Evolutionary conservation across 2,797 vertebrate genomes (phyloP), one percentile per base, ranked within the genome.

Genomic region (Balearica regulorum): DNA sequence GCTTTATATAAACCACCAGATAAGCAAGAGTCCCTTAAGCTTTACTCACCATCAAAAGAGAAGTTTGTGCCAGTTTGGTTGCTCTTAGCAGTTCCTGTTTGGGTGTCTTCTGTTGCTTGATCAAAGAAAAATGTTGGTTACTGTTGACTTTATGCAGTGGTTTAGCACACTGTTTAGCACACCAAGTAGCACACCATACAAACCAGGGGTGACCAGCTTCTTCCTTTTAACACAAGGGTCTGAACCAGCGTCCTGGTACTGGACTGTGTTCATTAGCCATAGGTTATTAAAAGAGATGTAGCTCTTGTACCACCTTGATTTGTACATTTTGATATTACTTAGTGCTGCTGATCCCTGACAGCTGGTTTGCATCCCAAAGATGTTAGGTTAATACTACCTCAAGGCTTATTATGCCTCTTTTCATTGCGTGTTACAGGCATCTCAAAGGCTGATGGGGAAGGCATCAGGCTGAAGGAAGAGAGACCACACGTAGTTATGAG

Each of bases 401-500:
- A 48, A 53, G 46, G 22, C 24, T 88, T 0, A 1, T 80, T 58
- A 21, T 21, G 10, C 11, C 37, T 60, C 37, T 83, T 62, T 39
- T 61, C 1, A 0, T 41, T 73, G 57, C 5, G 2, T 24, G 31
- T 43, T 55, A 46, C 44, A 55, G 37, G 13, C 17, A 24, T 75
- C 16, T 62, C 33, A 55, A 86, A 83, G 65, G 26, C 33, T 78
- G 20, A 49, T 20, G 39, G 25, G 58, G 66, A 75, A 24, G 25
- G 31, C 28, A 41, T 68, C 46, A 51, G 58, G 35, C 29, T 70
- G 70, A 70, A 89, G 49, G 53, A 86, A 37, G 43, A 75, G 24
- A 4, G 21, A 7, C 18, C 35, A 22, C 5, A 4, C 0, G 1
- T 73, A 41, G 16, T 53, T 81, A 31, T 1, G 12, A 72, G 2